A percentile compares a stretch with the other conserved stretches of the same genome.
Conservation (phyloP, 2,113 vertebrate species). For the Amblyopsis rosae region DNA sequence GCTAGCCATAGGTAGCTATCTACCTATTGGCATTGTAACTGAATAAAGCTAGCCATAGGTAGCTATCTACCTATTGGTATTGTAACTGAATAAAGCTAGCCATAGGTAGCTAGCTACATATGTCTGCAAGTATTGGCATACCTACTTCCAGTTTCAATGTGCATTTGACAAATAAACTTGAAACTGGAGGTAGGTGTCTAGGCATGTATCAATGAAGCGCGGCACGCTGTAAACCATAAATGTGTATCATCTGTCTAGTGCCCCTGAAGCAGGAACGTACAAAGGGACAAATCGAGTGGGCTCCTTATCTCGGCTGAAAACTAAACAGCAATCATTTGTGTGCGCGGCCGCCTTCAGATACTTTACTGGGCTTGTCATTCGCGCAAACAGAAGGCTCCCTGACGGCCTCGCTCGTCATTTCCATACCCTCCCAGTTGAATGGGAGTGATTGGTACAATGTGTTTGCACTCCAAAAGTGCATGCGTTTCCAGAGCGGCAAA, state of each 20-base stretch:
- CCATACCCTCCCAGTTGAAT: conserved; percentile 47
- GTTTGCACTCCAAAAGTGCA: conserved; percentile 41
- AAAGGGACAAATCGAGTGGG: conserved; percentile 14
- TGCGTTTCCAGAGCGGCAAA: conserved; percentile 54
- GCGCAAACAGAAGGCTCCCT: conserved; percentile 43
- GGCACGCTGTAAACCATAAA: neutral
- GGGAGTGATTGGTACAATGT: conserved; percentile 38
- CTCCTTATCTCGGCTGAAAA: conserved; percentile 25
- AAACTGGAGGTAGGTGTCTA: no score
- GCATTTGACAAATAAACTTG: no score
- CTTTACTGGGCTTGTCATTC: neutral
- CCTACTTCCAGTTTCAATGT: no score
- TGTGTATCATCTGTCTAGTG: neutral
- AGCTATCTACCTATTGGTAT: no score
- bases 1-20: no score
- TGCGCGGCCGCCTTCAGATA: neutral
- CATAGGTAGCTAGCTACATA: no score
- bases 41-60: no score
- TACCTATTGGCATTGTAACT: no score
- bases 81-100: no score
- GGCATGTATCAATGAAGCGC: neutral
- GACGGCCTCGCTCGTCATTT: conserved; percentile 46
- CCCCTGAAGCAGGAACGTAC: conserved; percentile 5
- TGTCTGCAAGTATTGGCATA: no score
- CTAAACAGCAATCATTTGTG: conserved; percentile 13